Percentiles rank a stretch among this genome's conserved stretches.
These are phyloP conservation scores for Syrphus vitripennis DNA, from an alignment of 2,888 invertebrate genomes.

Conservation along the genomic window DNA sequence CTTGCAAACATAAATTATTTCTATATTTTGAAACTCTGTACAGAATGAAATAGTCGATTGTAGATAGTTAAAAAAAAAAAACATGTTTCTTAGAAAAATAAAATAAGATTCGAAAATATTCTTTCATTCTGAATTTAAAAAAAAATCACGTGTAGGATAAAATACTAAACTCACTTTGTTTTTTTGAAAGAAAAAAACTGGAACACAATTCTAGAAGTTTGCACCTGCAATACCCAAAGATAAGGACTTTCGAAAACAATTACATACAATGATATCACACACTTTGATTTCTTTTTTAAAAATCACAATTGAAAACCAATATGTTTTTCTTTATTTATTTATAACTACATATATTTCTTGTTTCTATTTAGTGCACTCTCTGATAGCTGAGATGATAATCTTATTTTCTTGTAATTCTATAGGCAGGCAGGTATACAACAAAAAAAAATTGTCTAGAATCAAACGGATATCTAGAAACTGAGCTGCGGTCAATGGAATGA, in stretches of 20 bases:
- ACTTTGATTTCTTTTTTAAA: slow-evolving; percentile 2
- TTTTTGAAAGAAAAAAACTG: background rate
- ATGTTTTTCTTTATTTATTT: no score
- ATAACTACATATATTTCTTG: background rate
- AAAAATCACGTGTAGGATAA: slow-evolving; percentile 3
- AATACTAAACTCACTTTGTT: slow-evolving; percentile 11
- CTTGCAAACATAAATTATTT: background rate
- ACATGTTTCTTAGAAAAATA: background rate
- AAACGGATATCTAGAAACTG: slow-evolving; percentile 4
- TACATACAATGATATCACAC: background rate
- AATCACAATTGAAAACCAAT: background rate
- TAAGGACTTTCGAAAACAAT: background rate
- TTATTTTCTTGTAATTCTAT: background rate
- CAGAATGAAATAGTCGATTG: background rate
- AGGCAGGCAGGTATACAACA: background rate
- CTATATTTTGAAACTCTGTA: background rate
- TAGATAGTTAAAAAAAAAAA: background rate
- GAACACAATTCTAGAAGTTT: slow-evolving; percentile 24
- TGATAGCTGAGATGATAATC: background rate
- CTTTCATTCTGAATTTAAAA: background rate
- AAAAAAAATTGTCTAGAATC: background rate
- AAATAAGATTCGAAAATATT: background rate
- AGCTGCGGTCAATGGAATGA: slow-evolving; percentile 36
- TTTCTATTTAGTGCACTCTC: background rate
- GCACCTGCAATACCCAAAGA: slow-evolving; percentile 1